Evolutionary conservation across 1,140 invertebrate species (phyloP).

Genomic region (Conus betulinus): DNA sequence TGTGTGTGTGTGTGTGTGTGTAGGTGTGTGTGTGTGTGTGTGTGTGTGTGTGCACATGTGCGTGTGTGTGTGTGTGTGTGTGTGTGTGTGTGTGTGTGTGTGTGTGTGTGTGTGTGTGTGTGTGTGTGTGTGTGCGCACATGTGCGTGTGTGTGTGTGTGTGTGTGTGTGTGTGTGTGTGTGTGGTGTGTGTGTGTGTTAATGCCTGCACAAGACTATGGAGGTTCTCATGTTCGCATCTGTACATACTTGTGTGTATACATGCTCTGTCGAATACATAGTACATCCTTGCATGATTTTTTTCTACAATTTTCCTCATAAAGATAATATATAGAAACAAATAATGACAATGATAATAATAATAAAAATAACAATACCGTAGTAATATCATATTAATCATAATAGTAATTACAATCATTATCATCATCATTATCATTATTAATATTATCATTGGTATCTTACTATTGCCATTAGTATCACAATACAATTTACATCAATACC

Average conservation of each 20-base stretch:
- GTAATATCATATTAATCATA: background rate
- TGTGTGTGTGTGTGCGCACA: background rate
- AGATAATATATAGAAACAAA: too few species aligned
- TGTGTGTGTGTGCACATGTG: background rate
- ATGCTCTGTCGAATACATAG: background rate
- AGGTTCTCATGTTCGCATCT: background rate
- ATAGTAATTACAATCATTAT: too few species aligned
- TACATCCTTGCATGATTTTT: too few species aligned
- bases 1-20: conserved; percentile 14
- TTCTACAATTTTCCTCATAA: too few species aligned
- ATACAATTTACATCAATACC: background rate
- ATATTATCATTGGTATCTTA: too few species aligned
- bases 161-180: conserved; percentile 4
- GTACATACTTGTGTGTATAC: background rate
- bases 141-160: conserved; percentile 18
- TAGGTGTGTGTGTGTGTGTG: conserved; percentile 9
- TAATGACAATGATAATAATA: background rate
- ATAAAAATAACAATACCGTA: background rate
- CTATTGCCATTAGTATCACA: too few species aligned
- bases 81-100: background rate
- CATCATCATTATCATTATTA: too few species aligned
- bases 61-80: conserved; percentile 15
- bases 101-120: conserved; percentile 23
- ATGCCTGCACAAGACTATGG: too few species aligned
- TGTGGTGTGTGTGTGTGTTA: conserved; percentile 11